These are phyloP conservation scores for Agelaius tricolor DNA, from an alignment of 2,113 vertebrate genomes.

Conservation along the genomic window DNA sequence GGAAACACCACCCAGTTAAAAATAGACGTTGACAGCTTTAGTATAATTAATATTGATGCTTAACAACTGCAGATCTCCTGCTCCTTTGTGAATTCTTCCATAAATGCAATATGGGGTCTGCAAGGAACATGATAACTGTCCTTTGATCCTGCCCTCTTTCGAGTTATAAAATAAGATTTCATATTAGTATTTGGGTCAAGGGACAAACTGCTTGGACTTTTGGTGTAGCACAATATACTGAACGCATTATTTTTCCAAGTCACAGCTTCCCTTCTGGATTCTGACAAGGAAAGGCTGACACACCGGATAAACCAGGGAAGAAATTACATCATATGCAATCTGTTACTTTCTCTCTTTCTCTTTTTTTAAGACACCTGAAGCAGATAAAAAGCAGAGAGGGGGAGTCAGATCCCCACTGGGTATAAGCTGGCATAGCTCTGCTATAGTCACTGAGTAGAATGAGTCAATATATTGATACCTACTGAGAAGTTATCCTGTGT, in stretches of 20 bases:
- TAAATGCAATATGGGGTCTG: constrained; percentile 51
- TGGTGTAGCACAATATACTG: constrained; percentile 33
- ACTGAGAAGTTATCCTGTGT: background rate
- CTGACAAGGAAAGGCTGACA: constrained; percentile 44
- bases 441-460: background rate
- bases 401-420: background rate
- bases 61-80: constrained; percentile 22
- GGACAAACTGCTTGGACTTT: constrained; percentile 4
- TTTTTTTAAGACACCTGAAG: constrained; percentile 13
- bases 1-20: background rate
- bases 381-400: background rate
- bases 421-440: background rate
- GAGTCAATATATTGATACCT: constrained; percentile 34
- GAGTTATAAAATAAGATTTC: constrained; percentile 31
- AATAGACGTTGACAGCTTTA: constrained; percentile 29
- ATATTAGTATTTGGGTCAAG: constrained; percentile 19
- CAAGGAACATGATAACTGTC: constrained; percentile 4
- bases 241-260: constrained; percentile 64
- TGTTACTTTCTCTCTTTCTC: background rate
- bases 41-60: constrained; percentile 58
- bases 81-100: constrained; percentile 50
- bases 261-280: constrained; percentile 40
- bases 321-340: constrained; percentile 69
- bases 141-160: constrained; percentile 12
- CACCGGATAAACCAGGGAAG: constrained; percentile 48